Evolutionary conservation across 2,797 vertebrate species (phyloP), one percentile per base, ranked within the genome.

Genomic region (Hylomyscus alleni): DNA sequence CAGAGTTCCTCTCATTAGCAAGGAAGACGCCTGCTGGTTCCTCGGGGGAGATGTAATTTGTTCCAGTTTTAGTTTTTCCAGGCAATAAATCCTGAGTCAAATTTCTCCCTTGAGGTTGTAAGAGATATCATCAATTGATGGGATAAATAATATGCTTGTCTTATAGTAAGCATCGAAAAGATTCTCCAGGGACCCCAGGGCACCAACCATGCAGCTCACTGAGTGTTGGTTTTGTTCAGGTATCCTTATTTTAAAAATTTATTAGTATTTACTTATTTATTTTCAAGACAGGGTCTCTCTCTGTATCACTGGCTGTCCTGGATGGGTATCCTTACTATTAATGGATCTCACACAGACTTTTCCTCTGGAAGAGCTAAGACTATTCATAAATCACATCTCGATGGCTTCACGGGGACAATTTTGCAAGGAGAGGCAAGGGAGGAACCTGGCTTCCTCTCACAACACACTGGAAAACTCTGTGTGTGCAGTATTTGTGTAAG

Each of bases 1-100:
- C 7, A 50, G 89, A 97, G 92, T 80, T 96, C 89, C 90, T 96
- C 77, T 95, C 89, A 37, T 97, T 95, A 97, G 83, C 47, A n/a
- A 89, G 76, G 92, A 95, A 95, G 92, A 93, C 2, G 40, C 72
- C 44, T 62, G 93, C 83, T 84, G 83, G 78, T 78, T 89, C 89
- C 86, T 90, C 7, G 0, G 44, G 84, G 54, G 72, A 97, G 90
- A 85, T 73, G 77, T 76, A 73, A 67, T 76, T 89, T 73, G 47
- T 95, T 84, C 93, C 91, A n/a, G 84, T 76, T 72, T 86, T 90
- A 78, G 37, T 60, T 93, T 92, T 93, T 69, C 81, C 77, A 84
- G 89, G 75, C 75, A 87, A 47, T 96, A 84, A 95, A 95, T 89
- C 58, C 78, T 91, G 75, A 97, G 69, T 77, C 82, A 95, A 93